A percentile compares a stretch with the other conserved stretches of the same genome.
Evolutionary conservation across 2,113 vertebrate species (phyloP).

Genomic region (Peucedramus taeniatus): DNA sequence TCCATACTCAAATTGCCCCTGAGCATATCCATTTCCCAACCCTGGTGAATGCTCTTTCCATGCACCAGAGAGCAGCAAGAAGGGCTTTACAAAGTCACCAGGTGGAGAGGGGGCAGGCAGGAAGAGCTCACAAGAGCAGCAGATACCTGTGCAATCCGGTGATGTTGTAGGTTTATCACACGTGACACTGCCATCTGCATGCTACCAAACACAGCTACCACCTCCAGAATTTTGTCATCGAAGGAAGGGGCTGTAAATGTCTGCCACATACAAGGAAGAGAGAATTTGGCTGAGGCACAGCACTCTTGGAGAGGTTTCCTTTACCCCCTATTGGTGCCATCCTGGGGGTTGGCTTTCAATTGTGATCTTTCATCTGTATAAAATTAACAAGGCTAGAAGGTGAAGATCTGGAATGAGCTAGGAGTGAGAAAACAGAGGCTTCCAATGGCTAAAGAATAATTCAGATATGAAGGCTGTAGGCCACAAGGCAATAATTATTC

Average conservation of each 20-base stretch:
- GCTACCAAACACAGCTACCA: slow-evolving; percentile 95
- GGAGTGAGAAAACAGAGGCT: not conserved
- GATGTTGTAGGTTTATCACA: slow-evolving; percentile 95
- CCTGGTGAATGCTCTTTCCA: not conserved
- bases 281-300: not conserved
- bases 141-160: slow-evolving; percentile 93
- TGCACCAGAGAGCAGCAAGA: not conserved
- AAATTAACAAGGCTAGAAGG: not conserved
- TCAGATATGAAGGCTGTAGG: not conserved
- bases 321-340: not conserved
- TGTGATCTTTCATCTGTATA: not conserved
- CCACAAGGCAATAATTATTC: not conserved
- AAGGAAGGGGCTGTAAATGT: slow-evolving; percentile 95
- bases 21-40: not conserved
- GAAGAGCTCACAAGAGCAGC: not conserved
- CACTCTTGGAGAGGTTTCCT: not conserved
- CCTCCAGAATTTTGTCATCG: slow-evolving; percentile 96
- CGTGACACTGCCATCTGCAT: slow-evolving; percentile 99
- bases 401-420: not conserved
- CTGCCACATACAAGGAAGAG: slow-evolving; percentile 62
- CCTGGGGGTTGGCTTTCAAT: not conserved
- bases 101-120: not conserved
- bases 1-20: not conserved
- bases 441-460: not conserved
- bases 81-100: not conserved